Conservation (phyloP, 1,140 invertebrate species). For the Hyles vespertilio region DNA sequence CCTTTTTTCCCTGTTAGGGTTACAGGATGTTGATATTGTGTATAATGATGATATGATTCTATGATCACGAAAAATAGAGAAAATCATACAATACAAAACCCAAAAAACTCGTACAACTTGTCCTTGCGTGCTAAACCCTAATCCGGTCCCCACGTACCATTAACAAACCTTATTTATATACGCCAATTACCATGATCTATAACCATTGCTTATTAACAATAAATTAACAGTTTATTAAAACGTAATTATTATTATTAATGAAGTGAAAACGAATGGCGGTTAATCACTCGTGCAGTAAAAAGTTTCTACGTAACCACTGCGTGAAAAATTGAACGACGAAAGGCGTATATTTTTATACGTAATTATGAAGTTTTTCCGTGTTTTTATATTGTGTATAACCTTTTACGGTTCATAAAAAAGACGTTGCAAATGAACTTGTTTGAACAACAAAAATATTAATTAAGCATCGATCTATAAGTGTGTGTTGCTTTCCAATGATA, state of each 20-base stretch:
- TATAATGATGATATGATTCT: too few relatives aligned
- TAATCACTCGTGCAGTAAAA: conserved; percentile 28
- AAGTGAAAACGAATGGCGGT: conserved; percentile 46
- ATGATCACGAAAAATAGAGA: background rate
- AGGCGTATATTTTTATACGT: conserved; percentile 8
- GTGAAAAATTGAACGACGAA: conserved; percentile 11
- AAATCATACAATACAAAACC: too few relatives aligned
- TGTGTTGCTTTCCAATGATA: too few relatives aligned
- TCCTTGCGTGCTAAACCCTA: conserved; percentile 44
- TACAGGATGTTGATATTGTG: too few relatives aligned
- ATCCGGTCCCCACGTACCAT: conserved; percentile 32
- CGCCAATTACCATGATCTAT: conserved; percentile 64
- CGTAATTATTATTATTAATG: conserved; percentile 60
- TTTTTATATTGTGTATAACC: conserved; percentile 6
- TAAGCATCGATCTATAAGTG: conserved; percentile 16
- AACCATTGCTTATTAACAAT: conserved; percentile 46
- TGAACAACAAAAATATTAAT: conserved; percentile 20
- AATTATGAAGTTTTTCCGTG: conserved; percentile 11
- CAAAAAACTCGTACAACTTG: background rate
- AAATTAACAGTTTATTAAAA: conserved; percentile 59
- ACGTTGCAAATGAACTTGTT: conserved; percentile 10
- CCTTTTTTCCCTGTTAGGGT: too few relatives aligned
- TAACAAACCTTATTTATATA: conserved; percentile 41
- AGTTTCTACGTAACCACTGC: conserved; percentile 4
- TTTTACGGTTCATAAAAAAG: conserved; percentile 7